Evolutionary conservation across 2,113 vertebrate species (phyloP), one percentile per base, ranked within the genome.

Genomic region (Apus apus): DNA sequence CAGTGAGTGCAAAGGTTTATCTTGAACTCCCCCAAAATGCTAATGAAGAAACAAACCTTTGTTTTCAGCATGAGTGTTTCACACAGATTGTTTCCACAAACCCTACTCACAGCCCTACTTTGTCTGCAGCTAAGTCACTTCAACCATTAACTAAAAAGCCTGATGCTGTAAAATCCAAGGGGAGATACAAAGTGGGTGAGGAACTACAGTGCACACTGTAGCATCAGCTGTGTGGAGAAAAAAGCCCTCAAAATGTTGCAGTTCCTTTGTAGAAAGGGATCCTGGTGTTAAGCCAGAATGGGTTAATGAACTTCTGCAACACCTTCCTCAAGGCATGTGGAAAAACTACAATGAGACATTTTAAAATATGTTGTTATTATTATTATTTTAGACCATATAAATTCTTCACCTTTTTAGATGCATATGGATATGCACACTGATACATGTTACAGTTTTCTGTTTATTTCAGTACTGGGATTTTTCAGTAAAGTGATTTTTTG

Each of bases 231-330:
- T 57, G 34, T 29, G 72, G 26, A 6, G 32, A 7, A 56, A n/a
- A 40, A 45, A 7, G 2, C 0, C 22, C 32, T 53, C 85, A 34
- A 62, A 84, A 61, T 71, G 34, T 62, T 89, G 36, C 74, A 83
- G 88, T 94, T 97, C 70, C 58, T 21, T 43, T 58, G 65, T 71
- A 87, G 87, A 75, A 92, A 87, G 91, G 91, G 87, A 93, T 95
- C 68, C 84, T 81, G 65, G 21, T 85, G 79, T 94, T 94, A 93
- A 82, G 56, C 64, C 85, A 73, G 16, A 90, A 60, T 29, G 64
- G 67, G 89, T 95, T 85, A 67, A 8, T 15, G 20, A 62, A 57
- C 74, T 56, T 91, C 85, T 85, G 62, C 62, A 75, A 76, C 74
- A 91, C 54, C 78, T 32, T 97, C 74, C 95, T 89, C 46, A 68